Percentiles rank a stretch among this genome's conserved stretches.
phyloP scores from a whole-genome alignment of 1,140 invertebrate species.

The Drosophila sulfurigaster region DNA sequence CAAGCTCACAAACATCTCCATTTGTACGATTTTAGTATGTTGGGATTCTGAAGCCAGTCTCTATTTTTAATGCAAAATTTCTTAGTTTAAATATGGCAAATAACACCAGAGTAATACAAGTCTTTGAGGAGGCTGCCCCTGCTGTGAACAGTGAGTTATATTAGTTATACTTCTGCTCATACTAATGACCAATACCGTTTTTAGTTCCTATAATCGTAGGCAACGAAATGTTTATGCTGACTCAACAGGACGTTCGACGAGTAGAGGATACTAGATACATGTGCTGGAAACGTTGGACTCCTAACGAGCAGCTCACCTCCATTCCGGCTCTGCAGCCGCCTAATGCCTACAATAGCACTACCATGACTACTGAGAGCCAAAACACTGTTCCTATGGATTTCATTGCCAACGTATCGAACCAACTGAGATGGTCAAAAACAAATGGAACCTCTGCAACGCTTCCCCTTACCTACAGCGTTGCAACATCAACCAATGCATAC shows the following conservation, averaged over 20 bases:
- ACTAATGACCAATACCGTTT: not conserved
- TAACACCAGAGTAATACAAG: constrained; percentile 50
- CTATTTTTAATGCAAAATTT: constrained; percentile 15
- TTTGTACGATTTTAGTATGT: not conserved
- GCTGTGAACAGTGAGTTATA: constrained; percentile 53
- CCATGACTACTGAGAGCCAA: not conserved
- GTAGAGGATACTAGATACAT: constrained; percentile 61
- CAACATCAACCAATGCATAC: constrained; percentile 45
- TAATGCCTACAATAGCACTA: not conserved
- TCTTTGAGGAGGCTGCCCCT: constrained; percentile 61
- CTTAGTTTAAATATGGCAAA: constrained; percentile 38
- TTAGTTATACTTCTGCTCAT: not conserved
- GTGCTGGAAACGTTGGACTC: constrained; percentile 36
- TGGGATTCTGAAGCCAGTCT: constrained; percentile 13
- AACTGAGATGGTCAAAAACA: constrained; percentile 43
- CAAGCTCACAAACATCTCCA: too few relatives aligned
- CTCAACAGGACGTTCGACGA: constrained; percentile 69
- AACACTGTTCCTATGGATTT: not conserved
- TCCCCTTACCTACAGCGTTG: constrained; percentile 23
- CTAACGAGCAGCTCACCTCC: not conserved
- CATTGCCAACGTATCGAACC: constrained; percentile 41
- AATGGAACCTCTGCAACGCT: constrained; percentile 1
- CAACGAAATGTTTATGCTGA: constrained; percentile 59
- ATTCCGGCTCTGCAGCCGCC: not conserved
- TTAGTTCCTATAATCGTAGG: constrained; percentile 63